Conservation (phyloP, 2,888 invertebrate genomes). For the Drosophila mimetica region DNA sequence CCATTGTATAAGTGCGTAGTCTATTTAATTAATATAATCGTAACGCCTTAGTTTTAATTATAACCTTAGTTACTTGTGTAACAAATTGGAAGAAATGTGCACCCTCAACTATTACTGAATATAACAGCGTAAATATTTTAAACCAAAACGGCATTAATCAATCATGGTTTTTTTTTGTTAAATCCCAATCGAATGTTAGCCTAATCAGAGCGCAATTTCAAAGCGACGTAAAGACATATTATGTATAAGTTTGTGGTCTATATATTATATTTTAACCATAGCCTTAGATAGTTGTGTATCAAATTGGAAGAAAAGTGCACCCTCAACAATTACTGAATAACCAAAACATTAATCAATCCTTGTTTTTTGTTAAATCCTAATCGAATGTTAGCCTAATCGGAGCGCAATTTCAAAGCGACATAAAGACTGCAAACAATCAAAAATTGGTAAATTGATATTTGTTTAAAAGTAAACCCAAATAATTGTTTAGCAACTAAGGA, state of each 20-base stretch:
- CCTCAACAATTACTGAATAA: slow-evolving; percentile 37
- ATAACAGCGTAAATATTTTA: slow-evolving; percentile 29
- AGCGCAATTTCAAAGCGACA: slow-evolving; percentile 15
- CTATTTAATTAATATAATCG: slow-evolving; percentile 23
- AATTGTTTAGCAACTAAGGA: slow-evolving; percentile 18
- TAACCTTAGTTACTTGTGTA: slow-evolving; percentile 38
- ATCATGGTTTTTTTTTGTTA: slow-evolving; percentile 17
- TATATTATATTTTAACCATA: slow-evolving; percentile 25
- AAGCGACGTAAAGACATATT: no score
- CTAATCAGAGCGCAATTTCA: slow-evolving; percentile 11
- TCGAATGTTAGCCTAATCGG: slow-evolving; percentile 31
- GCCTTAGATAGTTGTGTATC: slow-evolving; percentile 38
- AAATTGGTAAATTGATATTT: slow-evolving; percentile 13
- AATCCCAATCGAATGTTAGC: slow-evolving; percentile 29
- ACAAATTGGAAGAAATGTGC: slow-evolving; percentile 41
- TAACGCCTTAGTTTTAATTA: slow-evolving; percentile 20
- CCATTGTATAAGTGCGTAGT: slow-evolving; percentile 44
- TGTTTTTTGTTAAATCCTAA: slow-evolving; percentile 15
- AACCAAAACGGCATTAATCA: slow-evolving; percentile 21
- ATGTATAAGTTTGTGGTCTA: slow-evolving; percentile 40
- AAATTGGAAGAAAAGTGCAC: slow-evolving; percentile 41
- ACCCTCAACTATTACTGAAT: slow-evolving; percentile 39
- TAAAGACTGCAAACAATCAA: slow-evolving; percentile 41
- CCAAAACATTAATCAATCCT: slow-evolving; percentile 19
- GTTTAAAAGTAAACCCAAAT: background rate